Conservation (phyloP, 1,140 invertebrate species). For the Plodia interpunctella region DNA sequence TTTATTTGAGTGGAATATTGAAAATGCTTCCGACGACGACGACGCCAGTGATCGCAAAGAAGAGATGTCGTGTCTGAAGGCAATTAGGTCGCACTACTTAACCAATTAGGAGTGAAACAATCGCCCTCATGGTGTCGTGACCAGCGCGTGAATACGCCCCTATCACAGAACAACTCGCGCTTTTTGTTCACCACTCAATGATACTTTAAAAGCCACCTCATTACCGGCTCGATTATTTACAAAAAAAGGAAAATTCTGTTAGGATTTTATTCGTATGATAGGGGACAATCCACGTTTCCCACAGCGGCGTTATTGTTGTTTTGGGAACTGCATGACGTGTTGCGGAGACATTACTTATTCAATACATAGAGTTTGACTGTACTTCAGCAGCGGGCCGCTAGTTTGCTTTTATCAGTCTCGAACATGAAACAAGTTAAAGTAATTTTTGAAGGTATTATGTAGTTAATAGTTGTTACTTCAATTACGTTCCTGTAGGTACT, state of each 20-base stretch:
- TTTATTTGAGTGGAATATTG: no score
- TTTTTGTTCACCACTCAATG: constrained; percentile 62
- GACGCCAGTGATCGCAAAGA: neutral
- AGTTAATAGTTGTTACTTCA: neutral
- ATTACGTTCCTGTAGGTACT: neutral
- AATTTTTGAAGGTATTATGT: constrained; percentile 29
- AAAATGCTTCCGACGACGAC: no score
- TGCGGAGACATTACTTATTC: constrained; percentile 47
- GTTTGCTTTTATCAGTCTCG: constrained; percentile 36
- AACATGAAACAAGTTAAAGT: constrained; percentile 36
- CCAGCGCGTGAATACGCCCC: constrained; percentile 64
- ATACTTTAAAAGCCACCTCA: constrained; percentile 64
- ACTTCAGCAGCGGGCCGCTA: constrained; percentile 21
- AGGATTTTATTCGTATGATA: constrained; percentile 41
- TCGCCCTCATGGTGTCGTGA: constrained; percentile 54
- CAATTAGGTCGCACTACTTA: constrained; percentile 69
- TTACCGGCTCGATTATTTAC: constrained; percentile 52
- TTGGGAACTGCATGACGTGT: constrained; percentile 45
- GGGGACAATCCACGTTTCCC: constrained; percentile 67
- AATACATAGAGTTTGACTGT: constrained; percentile 24
- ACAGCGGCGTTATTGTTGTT: constrained; percentile 55
- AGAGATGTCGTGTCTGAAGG: constrained; percentile 50
- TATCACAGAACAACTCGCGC: constrained; percentile 51
- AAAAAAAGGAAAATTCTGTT: constrained; percentile 55
- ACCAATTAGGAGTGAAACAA: constrained; percentile 73